Evolutionary conservation across 1,140 invertebrate genomes (phyloP), one percentile per base, ranked within the genome.

Genomic region (Hestina assimilis): DNA sequence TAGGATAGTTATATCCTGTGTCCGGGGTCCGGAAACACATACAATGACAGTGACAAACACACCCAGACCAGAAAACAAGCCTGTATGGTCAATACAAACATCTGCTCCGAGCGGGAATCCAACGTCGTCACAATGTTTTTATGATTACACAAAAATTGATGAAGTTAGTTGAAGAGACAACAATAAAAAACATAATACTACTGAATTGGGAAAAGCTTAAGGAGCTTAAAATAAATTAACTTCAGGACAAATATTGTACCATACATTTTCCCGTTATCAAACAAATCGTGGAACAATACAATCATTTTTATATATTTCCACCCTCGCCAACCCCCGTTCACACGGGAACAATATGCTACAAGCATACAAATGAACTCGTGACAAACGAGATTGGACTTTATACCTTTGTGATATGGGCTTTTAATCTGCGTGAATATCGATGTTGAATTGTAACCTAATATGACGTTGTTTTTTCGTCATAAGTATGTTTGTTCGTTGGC

Each of bases 401-500:
- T 8, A 4, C 1, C 33, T 4, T 2, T 8, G 33, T 3, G 2
- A 8, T 38, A 38, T 9, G 33, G 33, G n/a, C n/a, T n/a, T 38
- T 3, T 17, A 38, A 9, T 7, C 1, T 17, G 9, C 9, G 19
- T 1, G 9, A 19, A 17, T 8, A 11, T 31, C 11, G 28, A 12
- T 2, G 3, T 7, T 38, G 3, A 9, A 38, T 38, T 19, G 33
- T 9, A 14, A 15, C 33, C 5, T 20, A 19, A 38, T 38, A 38
- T 38, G 33, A 38, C 19, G 19, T 17, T 38, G 33, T 19, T 38
- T 38, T 38, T 38, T 38, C 19, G 19, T 38, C 15, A 6, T 19
- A 38, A 38, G 33, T 38, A 38, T 38, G 19, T 38, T 38, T 38
- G 33, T 38, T 17, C 33, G 11, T 7, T 38, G 33, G 19, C 33